Evolutionary conservation across 2,797 vertebrate species (phyloP), one percentile per base, ranked within the genome.

Genomic region (Rhinogobio ventralis): DNA sequence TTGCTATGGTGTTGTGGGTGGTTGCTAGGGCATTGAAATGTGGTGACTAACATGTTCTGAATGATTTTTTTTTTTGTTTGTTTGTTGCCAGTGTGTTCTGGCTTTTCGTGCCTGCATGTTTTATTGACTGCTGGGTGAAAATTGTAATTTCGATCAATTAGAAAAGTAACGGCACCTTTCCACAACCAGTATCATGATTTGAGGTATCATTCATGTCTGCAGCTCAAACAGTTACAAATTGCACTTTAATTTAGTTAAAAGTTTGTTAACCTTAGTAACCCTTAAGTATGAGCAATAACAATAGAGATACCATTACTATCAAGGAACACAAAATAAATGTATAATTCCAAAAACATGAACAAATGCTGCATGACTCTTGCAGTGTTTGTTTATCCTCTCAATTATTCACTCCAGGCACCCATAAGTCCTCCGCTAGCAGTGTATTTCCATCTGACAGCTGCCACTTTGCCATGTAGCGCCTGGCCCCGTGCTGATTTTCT

Each of bases 381-480:
- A 91, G 88, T 90, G 62, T 91, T 87, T 51, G 81, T 88, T 25
- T 77, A 14, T 55, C 25, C 90, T 75, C 72, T 79, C 67, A 46
- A 4, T 92, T 73, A 69, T 82, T 79, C 53, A 57, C 23, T 28
- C 77, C 82, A 55, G 94, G 91, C 42, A 93, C 82, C 94, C 94
- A 95, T 4, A 94, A 82, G 60, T 93, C 94, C 81, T 91, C 90
- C 45, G 92, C 93, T 90, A 94, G 84, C 49, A 93, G 85, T 25
- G 90, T 87, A 53, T 89, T 92, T 88, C 85, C 93, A 86, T 94
- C 93, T 28, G 91, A 94, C 87, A 94, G 86, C 69, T 90, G 93
- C 93, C 94, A 94, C 69, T 93, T 91, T 39, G 94, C 93, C 72
- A 90, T 49, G 86, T 93, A 94, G 49, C 89, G 86, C n/a, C 87